Evolutionary conservation across 64 coral and sea anemone species (phyloP).

Genomic region (Platygyra sinensis): DNA sequence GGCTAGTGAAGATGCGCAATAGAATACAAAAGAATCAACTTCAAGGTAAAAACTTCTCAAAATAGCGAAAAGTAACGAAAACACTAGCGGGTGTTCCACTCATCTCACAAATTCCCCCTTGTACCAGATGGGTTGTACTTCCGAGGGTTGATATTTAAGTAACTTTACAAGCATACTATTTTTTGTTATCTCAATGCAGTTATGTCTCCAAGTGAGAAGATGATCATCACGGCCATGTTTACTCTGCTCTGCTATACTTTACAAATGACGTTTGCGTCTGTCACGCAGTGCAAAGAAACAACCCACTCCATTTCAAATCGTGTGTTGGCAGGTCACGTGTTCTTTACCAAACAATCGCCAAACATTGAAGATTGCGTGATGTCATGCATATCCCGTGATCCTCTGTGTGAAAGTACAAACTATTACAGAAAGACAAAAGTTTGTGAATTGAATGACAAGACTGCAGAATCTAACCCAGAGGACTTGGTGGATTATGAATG

Average conservation of each 20-base stretch:
- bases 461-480: background rate
- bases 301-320: background rate
- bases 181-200: background rate
- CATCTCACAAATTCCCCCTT: no score
- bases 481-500: slow-evolving; percentile 1
- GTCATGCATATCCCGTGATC: background rate
- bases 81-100: no score
- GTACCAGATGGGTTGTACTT: no score
- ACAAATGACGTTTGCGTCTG: background rate
- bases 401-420: background rate
- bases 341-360: background rate
- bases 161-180: background rate
- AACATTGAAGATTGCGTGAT: slow-evolving; percentile 7
- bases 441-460: slow-evolving; percentile 21
- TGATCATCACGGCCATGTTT: no score
- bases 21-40: no score
- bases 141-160: no score
- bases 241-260: background rate
- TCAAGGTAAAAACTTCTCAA: no score
- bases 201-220: no score
- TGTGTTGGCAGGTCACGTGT: background rate
- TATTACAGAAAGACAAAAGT: slow-evolving; percentile 1
- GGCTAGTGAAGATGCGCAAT: no score
- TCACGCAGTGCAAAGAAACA: background rate
- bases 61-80: no score